These are phyloP conservation scores for Brachionichthys hirsutus DNA, from an alignment of 2,113 vertebrate species.

Conservation along the genomic window DNA sequence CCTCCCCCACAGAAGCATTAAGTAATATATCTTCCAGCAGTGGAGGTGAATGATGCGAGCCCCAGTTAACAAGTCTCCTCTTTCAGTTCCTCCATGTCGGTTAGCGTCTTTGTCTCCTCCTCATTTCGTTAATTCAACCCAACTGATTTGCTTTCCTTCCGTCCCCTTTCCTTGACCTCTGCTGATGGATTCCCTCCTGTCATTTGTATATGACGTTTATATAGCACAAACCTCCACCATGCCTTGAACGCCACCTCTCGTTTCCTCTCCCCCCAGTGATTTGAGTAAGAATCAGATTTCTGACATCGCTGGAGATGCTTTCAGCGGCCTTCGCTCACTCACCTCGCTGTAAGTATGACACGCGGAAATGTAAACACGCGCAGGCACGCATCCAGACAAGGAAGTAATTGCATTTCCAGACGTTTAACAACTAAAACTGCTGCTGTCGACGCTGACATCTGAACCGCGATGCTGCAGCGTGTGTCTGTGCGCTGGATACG, in stretches of 20 bases:
- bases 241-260: conserved; percentile 18
- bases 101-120: not conserved
- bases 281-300: conserved; percentile 99
- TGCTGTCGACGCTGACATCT: conserved; percentile 41
- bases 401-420: conserved; percentile 47
- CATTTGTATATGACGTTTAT: conserved; percentile 59
- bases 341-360: conserved; percentile 92
- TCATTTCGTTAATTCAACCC: conserved; percentile 38
- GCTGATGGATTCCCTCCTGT: conserved; percentile 53
- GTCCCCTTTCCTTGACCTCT: conserved; percentile 55
- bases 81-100: conserved; percentile 8
- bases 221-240: conserved; percentile 40
- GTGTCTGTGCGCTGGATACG: conserved; percentile 2
- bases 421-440: conserved; percentile 59
- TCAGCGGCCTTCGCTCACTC: conserved; percentile 94
- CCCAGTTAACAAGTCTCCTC: conserved; percentile 45
- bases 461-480: conserved; percentile 5
- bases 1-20: conserved; percentile 31
- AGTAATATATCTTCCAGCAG: conserved; percentile 54
- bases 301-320: conserved; percentile 93
- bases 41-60: conserved; percentile 47
- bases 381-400: conserved; percentile 22
- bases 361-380: conserved; percentile 3
- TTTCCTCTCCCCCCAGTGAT: conserved; percentile 82
- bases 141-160: conserved; percentile 7